Percentiles rank a stretch among this genome's conserved stretches.
These are phyloP conservation scores for Thecophora atra DNA, from an alignment of 2,888 invertebrate genomes.

Conservation along the genomic window DNA sequence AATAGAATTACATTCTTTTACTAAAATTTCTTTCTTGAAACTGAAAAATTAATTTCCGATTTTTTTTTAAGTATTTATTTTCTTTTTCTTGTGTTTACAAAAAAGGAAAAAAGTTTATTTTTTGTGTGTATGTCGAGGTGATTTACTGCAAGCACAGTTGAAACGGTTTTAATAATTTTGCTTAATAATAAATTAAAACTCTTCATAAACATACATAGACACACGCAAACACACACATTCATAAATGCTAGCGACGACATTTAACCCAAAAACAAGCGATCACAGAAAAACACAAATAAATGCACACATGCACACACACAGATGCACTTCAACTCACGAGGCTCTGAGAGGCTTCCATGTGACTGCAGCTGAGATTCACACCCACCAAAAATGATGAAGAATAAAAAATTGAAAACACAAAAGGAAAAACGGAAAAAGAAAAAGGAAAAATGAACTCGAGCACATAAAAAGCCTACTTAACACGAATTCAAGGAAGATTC, in stretches of 20 bases:
- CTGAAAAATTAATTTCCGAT: too few relatives aligned
- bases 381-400: conserved; percentile 13
- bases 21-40: too few relatives aligned
- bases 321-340: background rate
- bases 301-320: conserved; percentile 1
- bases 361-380: conserved; percentile 24
- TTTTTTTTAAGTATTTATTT: too few relatives aligned
- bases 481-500: conserved; percentile 24
- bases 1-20: too few relatives aligned
- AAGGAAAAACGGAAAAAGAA: background rate
- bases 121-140: background rate
- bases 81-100: too few relatives aligned
- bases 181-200: conserved; percentile 26
- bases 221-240: background rate
- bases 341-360: background rate
- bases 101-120: background rate
- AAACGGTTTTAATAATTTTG: conserved; percentile 24
- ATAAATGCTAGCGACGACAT: background rate
- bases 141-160: background rate
- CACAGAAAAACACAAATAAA: background rate
- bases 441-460: conserved; percentile 17
- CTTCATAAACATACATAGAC: conserved; percentile 1
- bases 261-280: background rate
- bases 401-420: background rate
- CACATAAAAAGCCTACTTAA: conserved; percentile 31